phyloP scores from a whole-genome alignment of 2,888 invertebrate species.

The Dusona sp. region DNA sequence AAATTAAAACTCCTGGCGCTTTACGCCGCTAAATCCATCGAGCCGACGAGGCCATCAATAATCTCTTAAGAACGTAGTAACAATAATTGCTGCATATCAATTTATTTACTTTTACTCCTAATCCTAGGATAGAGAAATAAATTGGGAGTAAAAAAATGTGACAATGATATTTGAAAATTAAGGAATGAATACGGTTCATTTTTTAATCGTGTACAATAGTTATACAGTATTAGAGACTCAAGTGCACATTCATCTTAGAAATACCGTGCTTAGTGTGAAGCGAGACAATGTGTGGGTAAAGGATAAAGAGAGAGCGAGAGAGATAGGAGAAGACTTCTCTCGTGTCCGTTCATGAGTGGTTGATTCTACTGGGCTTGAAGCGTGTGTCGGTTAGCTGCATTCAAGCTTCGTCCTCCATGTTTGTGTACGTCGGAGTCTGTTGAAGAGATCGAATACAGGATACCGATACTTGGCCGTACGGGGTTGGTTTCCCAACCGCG shows the following conservation, averaged over 20 bases:
- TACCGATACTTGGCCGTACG: conserved; percentile 53
- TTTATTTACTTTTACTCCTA: no score
- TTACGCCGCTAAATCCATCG: no score
- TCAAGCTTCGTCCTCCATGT: background rate
- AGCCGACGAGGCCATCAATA: no score
- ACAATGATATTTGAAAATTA: no score
- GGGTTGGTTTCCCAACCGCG: conserved; percentile 51
- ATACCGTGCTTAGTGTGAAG: conserved; percentile 1
- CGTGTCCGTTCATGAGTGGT: conserved; percentile 36
- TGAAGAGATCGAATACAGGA: conserved; percentile 44
- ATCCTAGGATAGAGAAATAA: no score
- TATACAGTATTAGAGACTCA: background rate
- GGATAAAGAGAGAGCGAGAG: background rate
- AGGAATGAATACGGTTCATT: no score
- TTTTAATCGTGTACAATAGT: no score
- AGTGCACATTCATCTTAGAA: background rate
- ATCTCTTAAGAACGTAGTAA: no score
- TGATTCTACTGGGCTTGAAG: conserved; percentile 34
- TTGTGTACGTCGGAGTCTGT: background rate
- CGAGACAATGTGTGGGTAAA: conserved; percentile 40
- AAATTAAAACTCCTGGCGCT: no score
- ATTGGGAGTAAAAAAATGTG: no score
- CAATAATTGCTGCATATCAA: no score
- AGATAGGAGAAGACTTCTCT: background rate
- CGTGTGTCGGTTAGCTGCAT: conserved; percentile 15